Evolutionary conservation across 1,140 invertebrate genomes (phyloP).

Genomic region (Trypoxylus dichotomus): DNA sequence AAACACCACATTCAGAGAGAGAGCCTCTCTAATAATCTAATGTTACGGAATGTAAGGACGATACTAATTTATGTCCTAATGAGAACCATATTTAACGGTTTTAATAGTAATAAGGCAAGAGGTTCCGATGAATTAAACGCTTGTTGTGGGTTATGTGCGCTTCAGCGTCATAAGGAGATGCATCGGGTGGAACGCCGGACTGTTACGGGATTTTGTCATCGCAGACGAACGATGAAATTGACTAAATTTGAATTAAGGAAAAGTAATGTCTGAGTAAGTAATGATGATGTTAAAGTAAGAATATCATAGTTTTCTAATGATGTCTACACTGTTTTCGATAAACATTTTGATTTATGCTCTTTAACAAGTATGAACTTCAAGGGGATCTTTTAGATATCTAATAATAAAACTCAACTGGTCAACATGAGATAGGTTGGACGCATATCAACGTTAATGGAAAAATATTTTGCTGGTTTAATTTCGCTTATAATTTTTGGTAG

Average conservation of each 20-base stretch:
- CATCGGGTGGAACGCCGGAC: background rate
- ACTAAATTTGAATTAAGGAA: background rate
- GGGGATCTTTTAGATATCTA: too few species aligned
- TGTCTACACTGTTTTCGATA: too few species aligned
- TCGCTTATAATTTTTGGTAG: too few species aligned
- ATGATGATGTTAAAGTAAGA: too few species aligned
- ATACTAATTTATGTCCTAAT: background rate
- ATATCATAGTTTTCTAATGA: too few species aligned
- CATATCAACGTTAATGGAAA: too few species aligned
- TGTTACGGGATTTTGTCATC: background rate
- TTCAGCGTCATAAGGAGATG: background rate
- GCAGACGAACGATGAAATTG: background rate
- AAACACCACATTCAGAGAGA: background rate
- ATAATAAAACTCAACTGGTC: too few species aligned
- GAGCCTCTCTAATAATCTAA: background rate
- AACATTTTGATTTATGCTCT: too few species aligned
- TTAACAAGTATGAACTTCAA: too few species aligned
- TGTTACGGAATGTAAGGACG: background rate
- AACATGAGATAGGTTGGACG: too few species aligned
- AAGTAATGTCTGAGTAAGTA: too few species aligned
- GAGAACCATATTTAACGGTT: constrained; percentile 6
- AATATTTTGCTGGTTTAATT: too few species aligned
- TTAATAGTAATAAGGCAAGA: background rate
- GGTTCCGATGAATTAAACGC: background rate
- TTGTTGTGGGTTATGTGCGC: background rate